Conservation (phyloP, 2,797 vertebrate species). For the Bradypodion ventrale region DNA sequence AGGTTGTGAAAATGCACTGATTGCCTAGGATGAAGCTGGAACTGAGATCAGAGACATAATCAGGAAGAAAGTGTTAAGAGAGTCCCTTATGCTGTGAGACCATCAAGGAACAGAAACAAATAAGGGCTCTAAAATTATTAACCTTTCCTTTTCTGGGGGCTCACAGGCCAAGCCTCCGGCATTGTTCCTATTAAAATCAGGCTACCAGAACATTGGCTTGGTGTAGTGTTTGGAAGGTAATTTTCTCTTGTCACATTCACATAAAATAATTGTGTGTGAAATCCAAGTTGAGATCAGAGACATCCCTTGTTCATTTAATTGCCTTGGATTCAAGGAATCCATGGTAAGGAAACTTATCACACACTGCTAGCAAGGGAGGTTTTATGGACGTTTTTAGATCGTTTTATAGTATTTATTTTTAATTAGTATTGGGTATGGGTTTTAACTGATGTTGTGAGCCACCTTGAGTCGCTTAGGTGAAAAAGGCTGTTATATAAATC, state of each 20-base stretch:
- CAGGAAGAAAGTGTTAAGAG: constrained; percentile 33
- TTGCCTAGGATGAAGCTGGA: constrained; percentile 4
- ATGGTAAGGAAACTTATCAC: constrained; percentile 31
- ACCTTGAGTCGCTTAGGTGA: no score
- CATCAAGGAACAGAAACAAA: constrained; percentile 51
- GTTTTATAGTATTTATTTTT: no score
- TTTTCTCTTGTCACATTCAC: constrained; percentile 67
- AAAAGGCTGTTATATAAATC: no score
- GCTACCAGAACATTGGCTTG: constrained; percentile 65
- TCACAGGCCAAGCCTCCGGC: constrained; percentile 63
- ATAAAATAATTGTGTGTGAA: constrained; percentile 62
- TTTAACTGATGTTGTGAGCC: no score
- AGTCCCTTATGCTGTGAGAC: constrained; percentile 42
- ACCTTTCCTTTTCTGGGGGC: constrained; percentile 67
- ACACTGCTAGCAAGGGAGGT: no score
- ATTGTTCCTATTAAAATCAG: constrained; percentile 65
- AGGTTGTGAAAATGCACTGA: constrained; percentile 19
- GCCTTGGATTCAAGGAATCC: constrained; percentile 38
- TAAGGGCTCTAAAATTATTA: constrained; percentile 68
- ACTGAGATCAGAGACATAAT: constrained; percentile 8
- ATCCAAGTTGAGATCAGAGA: constrained; percentile 58
- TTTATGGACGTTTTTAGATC: no score
- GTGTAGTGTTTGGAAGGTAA: constrained; percentile 66
- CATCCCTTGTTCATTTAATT: constrained; percentile 32
- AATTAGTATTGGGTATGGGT: no score